A percentile compares a stretch with the other conserved stretches of the same genome.
Conservation (phyloP, 1,140 invertebrate genomes). For the Drosophila elegans region DNA sequence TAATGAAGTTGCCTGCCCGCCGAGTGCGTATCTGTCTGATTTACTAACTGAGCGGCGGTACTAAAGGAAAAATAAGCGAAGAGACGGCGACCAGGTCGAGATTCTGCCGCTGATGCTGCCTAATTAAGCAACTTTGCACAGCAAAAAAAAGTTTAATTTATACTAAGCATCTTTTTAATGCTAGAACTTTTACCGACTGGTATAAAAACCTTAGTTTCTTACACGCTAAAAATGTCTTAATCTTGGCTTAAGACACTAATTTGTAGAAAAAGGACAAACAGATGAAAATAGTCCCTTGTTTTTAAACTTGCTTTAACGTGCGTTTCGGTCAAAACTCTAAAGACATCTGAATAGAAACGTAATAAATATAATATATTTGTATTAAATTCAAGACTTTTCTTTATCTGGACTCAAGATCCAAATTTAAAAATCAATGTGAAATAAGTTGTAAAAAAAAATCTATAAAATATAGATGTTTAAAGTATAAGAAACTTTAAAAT, state of each 20-base stretch:
- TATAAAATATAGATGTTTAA: neutral
- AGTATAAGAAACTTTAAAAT: neutral
- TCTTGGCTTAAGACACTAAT: neutral
- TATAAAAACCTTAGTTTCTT: neutral
- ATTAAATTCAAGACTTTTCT: no score
- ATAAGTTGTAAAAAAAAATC: neutral
- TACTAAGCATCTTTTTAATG: neutral
- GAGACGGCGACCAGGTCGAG: conserved; percentile 32
- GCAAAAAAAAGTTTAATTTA: neutral
- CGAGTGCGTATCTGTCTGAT: conserved; percentile 48
- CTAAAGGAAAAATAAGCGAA: conserved; percentile 67
- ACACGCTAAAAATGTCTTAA: neutral
- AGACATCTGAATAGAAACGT: no score
- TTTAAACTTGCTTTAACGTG: no score
- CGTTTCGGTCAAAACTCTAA: no score
- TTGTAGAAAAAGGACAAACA: neutral
- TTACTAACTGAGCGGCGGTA: conserved; percentile 54
- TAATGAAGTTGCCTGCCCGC: conserved; percentile 71
- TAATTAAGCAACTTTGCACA: conserved; percentile 71
- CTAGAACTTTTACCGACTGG: neutral
- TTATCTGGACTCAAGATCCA: no score
- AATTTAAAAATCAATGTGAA: no score
- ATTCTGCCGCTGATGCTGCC: conserved; percentile 38
- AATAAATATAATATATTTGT: no score
- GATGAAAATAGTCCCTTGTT: no score